phyloP scores from a whole-genome alignment of 2,113 vertebrate species.

The Triplophysa rosa region DNA sequence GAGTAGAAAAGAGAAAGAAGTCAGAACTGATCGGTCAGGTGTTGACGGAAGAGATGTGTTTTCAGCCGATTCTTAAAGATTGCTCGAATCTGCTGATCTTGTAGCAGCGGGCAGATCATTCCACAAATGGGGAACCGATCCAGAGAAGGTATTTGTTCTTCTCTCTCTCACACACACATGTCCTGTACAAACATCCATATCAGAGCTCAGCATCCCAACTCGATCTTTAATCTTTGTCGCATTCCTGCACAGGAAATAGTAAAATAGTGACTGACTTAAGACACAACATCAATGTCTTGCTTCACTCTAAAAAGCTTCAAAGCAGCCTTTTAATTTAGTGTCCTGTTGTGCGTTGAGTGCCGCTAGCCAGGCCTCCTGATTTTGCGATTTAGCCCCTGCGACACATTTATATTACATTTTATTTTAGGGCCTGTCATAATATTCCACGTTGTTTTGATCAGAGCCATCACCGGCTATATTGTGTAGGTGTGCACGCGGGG shows the following conservation, averaged over 20 bases:
- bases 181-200: background rate
- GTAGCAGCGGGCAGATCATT: too few species aligned
- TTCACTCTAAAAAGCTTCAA: background rate
- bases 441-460: slow-evolving; percentile 22
- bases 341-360: background rate
- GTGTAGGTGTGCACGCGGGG: background rate
- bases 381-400: background rate
- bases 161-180: background rate
- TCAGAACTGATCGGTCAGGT: too few species aligned
- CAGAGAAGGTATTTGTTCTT: background rate
- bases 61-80: too few species aligned
- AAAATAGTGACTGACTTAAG: too few species aligned
- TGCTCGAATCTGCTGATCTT: too few species aligned
- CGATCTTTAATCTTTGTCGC: too few species aligned
- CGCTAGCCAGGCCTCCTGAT: background rate
- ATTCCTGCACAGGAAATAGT: too few species aligned
- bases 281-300: background rate
- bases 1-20: too few species aligned
- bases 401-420: slow-evolving; percentile 9
- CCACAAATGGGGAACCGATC: too few species aligned
- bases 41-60: too few species aligned
- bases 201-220: too few species aligned
- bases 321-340: background rate
- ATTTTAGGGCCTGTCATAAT: slow-evolving; percentile 29
- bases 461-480: background rate